Evolutionary conservation across 2,113 vertebrate species (phyloP).

Genomic region (Chloropsis hardwickii): DNA sequence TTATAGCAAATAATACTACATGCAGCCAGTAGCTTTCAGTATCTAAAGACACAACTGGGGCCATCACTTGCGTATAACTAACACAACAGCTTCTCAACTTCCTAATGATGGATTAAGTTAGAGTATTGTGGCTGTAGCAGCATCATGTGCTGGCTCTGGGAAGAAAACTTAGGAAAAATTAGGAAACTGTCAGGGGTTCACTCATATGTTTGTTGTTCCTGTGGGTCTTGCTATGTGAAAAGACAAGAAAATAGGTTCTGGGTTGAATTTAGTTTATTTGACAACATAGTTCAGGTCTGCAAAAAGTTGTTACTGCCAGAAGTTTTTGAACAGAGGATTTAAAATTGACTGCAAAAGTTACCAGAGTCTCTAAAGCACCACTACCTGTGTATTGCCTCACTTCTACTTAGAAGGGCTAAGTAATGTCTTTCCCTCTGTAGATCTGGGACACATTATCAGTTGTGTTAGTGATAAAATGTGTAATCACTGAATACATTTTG

Average conservation of each 20-base stretch:
- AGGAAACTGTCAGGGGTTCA: neutral
- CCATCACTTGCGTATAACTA: neutral
- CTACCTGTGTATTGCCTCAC: neutral
- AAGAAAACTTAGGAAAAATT: no score
- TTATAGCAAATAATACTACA: neutral
- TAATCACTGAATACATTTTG: constrained; percentile 54
- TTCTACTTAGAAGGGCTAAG: neutral
- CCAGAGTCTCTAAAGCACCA: neutral
- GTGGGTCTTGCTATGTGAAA: neutral
- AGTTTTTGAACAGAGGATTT: neutral
- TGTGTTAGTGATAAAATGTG: constrained; percentile 38
- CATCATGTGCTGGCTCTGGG: neutral
- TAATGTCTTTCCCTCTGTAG: neutral
- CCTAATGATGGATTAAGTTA: neutral
- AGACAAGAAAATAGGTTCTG: neutral
- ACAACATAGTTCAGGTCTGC: neutral
- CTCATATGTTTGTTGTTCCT: neutral
- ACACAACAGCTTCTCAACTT: neutral
- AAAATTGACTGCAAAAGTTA: neutral
- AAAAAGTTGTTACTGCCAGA: neutral
- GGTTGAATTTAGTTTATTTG: neutral
- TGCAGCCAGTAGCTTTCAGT: neutral
- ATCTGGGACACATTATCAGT: neutral
- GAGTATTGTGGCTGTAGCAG: neutral
- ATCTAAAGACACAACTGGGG: neutral